Conservation (phyloP, 1,140 invertebrate genomes). For the Bombus superbus region DNA sequence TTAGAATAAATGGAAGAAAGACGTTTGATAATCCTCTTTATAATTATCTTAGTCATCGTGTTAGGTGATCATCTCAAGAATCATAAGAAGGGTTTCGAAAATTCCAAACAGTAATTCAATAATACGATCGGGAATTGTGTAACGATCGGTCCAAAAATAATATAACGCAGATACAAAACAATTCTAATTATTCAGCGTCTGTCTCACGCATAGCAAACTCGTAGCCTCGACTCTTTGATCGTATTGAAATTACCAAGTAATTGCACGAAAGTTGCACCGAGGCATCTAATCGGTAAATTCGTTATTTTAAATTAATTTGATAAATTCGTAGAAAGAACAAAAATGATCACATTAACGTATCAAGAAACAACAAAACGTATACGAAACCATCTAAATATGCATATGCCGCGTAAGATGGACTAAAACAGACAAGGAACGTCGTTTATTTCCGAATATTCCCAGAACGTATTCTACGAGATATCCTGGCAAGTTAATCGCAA, state of each 20-base stretch:
- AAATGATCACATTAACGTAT: not conserved
- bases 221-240: not conserved
- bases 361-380: not conserved
- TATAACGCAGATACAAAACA: too few relatives aligned
- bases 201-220: not conserved
- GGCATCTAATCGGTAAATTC: too few relatives aligned
- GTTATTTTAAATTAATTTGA: too few relatives aligned
- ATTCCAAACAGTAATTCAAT: too few relatives aligned
- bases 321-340: not conserved
- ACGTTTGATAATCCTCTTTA: too few relatives aligned
- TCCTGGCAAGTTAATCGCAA: slow-evolving; percentile 1
- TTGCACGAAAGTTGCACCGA: not conserved
- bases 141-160: too few relatives aligned
- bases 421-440: not conserved
- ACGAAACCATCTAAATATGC: not conserved
- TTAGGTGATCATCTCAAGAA: too few relatives aligned
- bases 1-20: too few relatives aligned
- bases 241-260: not conserved
- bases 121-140: too few relatives aligned
- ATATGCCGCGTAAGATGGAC: not conserved
- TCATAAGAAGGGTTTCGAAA: too few relatives aligned
- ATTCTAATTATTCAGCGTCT: too few relatives aligned
- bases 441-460: not conserved
- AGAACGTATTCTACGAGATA: not conserved
- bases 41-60: too few relatives aligned